A percentile compares a stretch with the other conserved stretches of the same genome.
phyloP scores from a whole-genome alignment of 1,140 invertebrate species.

The Drosophila sulfurigaster region DNA sequence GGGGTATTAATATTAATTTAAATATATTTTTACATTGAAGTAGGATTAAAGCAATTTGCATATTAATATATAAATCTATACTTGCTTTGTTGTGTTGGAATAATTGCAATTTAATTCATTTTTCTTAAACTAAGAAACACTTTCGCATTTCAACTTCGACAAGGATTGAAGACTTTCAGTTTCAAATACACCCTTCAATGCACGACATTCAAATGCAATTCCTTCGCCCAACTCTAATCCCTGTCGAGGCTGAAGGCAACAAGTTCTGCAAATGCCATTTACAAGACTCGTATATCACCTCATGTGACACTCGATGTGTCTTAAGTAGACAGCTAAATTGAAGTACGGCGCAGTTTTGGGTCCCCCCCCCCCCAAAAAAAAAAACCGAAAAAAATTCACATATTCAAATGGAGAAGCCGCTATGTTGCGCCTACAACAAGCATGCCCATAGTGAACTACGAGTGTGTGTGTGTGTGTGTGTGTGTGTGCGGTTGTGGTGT shows the following conservation, averaged over 20 bases:
- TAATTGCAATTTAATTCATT: too few species aligned
- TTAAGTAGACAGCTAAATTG: slow-evolving; percentile 72
- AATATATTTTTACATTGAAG: too few species aligned
- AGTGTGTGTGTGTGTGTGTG: not conserved
- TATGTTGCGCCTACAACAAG: slow-evolving; percentile 10
- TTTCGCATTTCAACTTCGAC: not conserved
- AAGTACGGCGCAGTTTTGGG: slow-evolving; percentile 52
- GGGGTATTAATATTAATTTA: too few species aligned
- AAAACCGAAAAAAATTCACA: slow-evolving; percentile 1
- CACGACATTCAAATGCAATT: not conserved
- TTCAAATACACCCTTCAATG: not conserved
- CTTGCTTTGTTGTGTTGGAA: too few species aligned
- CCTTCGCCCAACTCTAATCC: not conserved
- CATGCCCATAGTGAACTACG: slow-evolving; percentile 19
- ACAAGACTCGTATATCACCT: slow-evolving; percentile 16
- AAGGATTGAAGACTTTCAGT: not conserved
- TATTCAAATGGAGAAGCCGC: slow-evolving; percentile 7
- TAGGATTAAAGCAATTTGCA: too few species aligned
- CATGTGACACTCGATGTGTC: slow-evolving; percentile 55
- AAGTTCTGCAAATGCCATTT: slow-evolving; percentile 15
- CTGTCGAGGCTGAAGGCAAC: slow-evolving; percentile 1
- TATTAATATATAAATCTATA: too few species aligned
- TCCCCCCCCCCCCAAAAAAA: slow-evolving; percentile 10
- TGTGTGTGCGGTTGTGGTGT: not conserved
- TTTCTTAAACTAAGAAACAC: too few species aligned